phyloP scores from a whole-genome alignment of 2,888 invertebrate genomes.

The Drosophila leonis region DNA sequence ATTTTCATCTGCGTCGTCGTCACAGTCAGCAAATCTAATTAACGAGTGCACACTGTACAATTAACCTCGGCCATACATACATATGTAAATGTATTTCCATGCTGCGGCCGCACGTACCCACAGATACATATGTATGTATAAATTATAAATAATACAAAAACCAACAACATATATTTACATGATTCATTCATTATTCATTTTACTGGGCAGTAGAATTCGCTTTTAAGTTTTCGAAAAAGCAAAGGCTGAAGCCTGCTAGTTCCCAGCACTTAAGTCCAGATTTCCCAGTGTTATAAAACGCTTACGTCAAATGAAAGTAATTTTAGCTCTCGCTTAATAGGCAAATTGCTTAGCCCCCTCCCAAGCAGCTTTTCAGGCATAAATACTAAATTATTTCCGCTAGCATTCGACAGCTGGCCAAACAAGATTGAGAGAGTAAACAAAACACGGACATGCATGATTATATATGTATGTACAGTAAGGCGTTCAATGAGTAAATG shows the following conservation, averaged over 20 bases:
- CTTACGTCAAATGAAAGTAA: constrained; percentile 51
- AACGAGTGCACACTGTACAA: constrained; percentile 67
- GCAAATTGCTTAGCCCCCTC: constrained; percentile 30
- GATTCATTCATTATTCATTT: constrained; percentile 18
- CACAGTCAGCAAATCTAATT: constrained; percentile 62
- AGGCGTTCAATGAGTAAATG: not conserved
- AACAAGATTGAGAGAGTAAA: constrained; percentile 33
- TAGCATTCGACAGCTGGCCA: constrained; percentile 37
- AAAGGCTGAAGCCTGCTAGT: constrained; percentile 37
- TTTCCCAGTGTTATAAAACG: constrained; percentile 26
- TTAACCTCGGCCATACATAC: constrained; percentile 62
- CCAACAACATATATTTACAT: not conserved
- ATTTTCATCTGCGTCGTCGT: constrained; percentile 31
- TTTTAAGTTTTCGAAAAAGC: constrained; percentile 20
- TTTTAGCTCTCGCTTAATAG: constrained; percentile 40
- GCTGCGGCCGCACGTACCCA: constrained; percentile 8
- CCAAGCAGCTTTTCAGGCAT: not conserved
- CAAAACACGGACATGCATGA: constrained; percentile 1
- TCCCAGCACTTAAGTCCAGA: constrained; percentile 35
- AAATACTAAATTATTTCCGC: constrained; percentile 15
- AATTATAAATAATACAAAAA: constrained; percentile 11
- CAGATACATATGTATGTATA: no score
- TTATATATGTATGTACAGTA: constrained; percentile 8
- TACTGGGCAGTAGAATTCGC: not conserved
- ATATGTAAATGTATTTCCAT: constrained; percentile 66